Conservation (phyloP, 2,888 invertebrate species). For the Drosophila lacicola region DNA sequence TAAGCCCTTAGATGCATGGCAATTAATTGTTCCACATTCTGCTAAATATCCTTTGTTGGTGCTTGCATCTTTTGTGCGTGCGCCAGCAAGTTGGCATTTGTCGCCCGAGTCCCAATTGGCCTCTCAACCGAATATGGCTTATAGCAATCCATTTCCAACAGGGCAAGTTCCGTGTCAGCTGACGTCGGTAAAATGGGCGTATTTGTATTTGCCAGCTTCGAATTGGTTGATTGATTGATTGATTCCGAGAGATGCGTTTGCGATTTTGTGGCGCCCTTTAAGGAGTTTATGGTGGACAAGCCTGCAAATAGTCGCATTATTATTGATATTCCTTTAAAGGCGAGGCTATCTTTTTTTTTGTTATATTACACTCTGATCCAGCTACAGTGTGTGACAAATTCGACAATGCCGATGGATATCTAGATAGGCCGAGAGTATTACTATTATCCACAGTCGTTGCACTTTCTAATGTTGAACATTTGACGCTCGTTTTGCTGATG, state of each 20-base stretch:
- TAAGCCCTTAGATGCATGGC: constrained; percentile 31
- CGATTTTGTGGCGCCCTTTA: constrained; percentile 41
- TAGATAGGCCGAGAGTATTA: constrained; percentile 14
- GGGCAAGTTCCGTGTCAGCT: constrained; percentile 5
- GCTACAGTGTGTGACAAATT: constrained; percentile 45
- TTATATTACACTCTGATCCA: constrained; percentile 50
- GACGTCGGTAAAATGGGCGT: constrained; percentile 36
- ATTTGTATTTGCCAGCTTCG: constrained; percentile 39
- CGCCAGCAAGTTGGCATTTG: constrained; percentile 18
- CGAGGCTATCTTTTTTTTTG: too few species aligned
- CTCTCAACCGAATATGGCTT: constrained; percentile 36
- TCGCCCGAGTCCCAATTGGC: constrained; percentile 15
- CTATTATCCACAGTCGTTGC: neutral
- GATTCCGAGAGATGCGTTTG: constrained; percentile 43
- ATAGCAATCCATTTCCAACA: constrained; percentile 30
- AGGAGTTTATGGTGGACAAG: constrained; percentile 23
- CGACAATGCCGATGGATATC: constrained; percentile 48
- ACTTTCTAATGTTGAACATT: constrained; percentile 28
- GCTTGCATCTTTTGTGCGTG: constrained; percentile 42
- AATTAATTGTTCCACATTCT: constrained; percentile 37
- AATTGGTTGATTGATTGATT: constrained; percentile 26
- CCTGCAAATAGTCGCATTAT: constrained; percentile 20
- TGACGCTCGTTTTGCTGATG: constrained; percentile 52
- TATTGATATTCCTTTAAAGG: neutral
- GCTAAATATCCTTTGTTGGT: constrained; percentile 57